Evolutionary conservation across 1,140 invertebrate genomes (phyloP).

Genomic region (Arion vulgaris): DNA sequence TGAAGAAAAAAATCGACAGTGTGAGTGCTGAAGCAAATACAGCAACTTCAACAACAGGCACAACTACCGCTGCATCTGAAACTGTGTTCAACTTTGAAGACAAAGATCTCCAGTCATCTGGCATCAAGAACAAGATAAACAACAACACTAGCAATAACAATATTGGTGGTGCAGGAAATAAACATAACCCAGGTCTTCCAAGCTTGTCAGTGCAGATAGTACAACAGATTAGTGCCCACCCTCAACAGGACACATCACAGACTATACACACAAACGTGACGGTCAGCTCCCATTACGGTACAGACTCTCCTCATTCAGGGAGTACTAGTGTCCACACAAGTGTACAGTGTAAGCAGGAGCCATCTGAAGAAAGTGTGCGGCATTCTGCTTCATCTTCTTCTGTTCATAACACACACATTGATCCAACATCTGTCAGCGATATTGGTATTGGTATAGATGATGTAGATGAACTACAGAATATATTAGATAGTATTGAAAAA

Average conservation of each 20-base stretch:
- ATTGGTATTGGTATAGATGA: conserved; percentile 59
- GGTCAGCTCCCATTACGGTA: conserved; percentile 79
- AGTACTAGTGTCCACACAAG: conserved; percentile 60
- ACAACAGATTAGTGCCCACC: conserved; percentile 89
- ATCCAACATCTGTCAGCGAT: conserved; percentile 77
- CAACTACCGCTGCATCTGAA: conserved; percentile 50
- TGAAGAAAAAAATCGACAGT: conserved; percentile 64
- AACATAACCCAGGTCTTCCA: conserved; percentile 57
- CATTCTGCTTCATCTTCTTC: neutral
- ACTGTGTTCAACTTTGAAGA: conserved; percentile 60
- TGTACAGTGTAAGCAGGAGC: conserved; percentile 88
- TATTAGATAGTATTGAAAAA: conserved; percentile 84
- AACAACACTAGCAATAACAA: conserved; percentile 44
- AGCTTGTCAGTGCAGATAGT: conserved; percentile 93
- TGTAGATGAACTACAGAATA: conserved; percentile 54
- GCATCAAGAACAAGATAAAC: conserved; percentile 41
- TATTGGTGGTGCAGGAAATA: conserved; percentile 23
- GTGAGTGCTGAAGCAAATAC: conserved; percentile 55
- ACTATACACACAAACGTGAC: conserved; percentile 94
- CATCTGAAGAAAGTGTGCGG: conserved; percentile 75
- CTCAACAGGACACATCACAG: conserved; percentile 84
- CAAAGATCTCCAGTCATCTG: conserved; percentile 42
- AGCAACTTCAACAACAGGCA: conserved; percentile 64
- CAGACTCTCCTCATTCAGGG: neutral
- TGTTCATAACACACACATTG: conserved; percentile 74